Evolutionary conservation across 2,888 invertebrate species (phyloP).

Genomic region (Calameuta idolon): DNA sequence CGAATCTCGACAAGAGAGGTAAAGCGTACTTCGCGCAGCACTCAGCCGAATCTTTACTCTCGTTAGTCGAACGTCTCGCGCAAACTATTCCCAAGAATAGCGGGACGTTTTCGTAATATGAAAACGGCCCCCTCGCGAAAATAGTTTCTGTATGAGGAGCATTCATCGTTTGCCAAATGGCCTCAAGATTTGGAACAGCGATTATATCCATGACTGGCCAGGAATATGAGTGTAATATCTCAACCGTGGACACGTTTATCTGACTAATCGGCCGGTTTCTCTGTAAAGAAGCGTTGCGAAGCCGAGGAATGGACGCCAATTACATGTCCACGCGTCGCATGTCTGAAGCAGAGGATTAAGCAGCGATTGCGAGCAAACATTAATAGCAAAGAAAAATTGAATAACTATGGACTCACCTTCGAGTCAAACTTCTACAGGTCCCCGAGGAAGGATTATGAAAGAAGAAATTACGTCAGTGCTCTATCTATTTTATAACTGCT

Average conservation of each 20-base stretch:
- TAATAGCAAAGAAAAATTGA: background rate
- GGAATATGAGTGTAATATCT: background rate
- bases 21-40: background rate
- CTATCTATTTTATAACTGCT: slow-evolving; percentile 1
- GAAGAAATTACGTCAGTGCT: slow-evolving; percentile 26
- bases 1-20: background rate
- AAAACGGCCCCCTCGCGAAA: slow-evolving; percentile 46
- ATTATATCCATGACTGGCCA: background rate
- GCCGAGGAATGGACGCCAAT: background rate
- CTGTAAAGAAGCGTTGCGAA: background rate
- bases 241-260: background rate
- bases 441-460: slow-evolving; percentile 36
- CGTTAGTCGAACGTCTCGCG: background rate
- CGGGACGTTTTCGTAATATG: background rate
- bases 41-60: background rate
- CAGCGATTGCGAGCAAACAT: background rate
- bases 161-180: slow-evolving; percentile 58
- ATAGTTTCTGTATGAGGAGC: slow-evolving; percentile 52
- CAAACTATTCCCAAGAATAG: background rate
- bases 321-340: background rate
- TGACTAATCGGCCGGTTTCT: background rate
- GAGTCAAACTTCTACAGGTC: slow-evolving; percentile 59
- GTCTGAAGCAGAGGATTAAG: background rate
- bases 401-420: slow-evolving; percentile 53
- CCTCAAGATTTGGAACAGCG: slow-evolving; percentile 6